These are phyloP conservation scores for Erethizon dorsatum DNA, from an alignment of 2,797 vertebrate genomes.

Conservation along the genomic window DNA sequence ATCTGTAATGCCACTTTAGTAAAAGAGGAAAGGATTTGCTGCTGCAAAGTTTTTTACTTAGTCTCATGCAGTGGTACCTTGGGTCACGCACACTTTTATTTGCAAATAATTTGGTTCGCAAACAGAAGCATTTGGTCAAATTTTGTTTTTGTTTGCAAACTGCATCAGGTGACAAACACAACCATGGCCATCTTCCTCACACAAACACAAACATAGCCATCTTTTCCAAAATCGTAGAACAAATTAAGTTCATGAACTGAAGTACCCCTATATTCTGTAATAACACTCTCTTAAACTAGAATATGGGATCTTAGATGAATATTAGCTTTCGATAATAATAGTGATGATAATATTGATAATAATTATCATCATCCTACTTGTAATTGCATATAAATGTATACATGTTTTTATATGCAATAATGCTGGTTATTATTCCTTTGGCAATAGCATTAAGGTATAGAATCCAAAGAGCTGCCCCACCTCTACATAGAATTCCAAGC, in stretches of 20 bases:
- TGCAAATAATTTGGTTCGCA: background rate
- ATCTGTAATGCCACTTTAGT: background rate
- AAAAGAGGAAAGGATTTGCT: conserved; percentile 62
- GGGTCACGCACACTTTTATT: background rate
- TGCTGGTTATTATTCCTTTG: conserved; percentile 46
- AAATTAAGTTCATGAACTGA: background rate
- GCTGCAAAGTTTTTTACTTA: background rate
- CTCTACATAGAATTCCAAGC: conserved; percentile 23
- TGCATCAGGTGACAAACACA: background rate
- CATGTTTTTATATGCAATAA: background rate
- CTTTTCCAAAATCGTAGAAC: background rate
- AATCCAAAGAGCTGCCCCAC: conserved; percentile 10
- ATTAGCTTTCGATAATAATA: conserved; percentile 59
- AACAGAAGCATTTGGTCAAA: background rate
- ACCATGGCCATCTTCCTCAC: background rate
- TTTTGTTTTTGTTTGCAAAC: background rate
- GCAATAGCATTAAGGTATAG: conserved; percentile 28
- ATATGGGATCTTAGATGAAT: conserved; percentile 9
- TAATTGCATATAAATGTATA: conserved; percentile 28
- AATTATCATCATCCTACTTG: background rate
- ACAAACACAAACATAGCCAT: background rate
- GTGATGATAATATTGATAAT: conserved; percentile 10
- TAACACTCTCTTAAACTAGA: conserved; percentile 47
- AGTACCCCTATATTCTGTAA: background rate
- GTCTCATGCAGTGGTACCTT: background rate